These are phyloP conservation scores for Carassius gibelio DNA, from an alignment of 2,113 vertebrate species.

Conservation along the genomic window DNA sequence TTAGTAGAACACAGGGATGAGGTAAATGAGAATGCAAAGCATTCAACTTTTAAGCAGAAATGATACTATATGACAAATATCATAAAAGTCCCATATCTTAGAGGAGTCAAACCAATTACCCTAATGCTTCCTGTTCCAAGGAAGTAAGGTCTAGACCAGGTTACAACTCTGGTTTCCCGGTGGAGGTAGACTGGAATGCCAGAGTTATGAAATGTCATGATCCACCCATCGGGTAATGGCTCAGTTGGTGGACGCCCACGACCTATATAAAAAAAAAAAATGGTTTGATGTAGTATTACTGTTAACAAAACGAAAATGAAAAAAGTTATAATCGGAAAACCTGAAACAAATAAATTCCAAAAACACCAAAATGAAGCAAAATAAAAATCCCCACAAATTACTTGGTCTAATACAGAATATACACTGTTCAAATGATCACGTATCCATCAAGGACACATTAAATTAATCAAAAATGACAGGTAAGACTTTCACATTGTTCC, in stretches of 20 bases:
- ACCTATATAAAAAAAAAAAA: constrained; percentile 30
- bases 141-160: constrained; percentile 98
- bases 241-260: constrained; percentile 96
- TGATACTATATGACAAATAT: too few species aligned
- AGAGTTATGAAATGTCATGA: constrained; percentile 99
- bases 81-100: too few species aligned
- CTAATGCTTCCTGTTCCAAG: constrained; percentile 97
- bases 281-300: neutral
- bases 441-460: too few species aligned
- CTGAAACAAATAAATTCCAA: too few species aligned
- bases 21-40: neutral
- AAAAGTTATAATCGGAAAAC: too few species aligned
- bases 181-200: constrained; percentile 98
- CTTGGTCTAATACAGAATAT: too few species aligned
- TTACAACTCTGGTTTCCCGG: constrained; percentile 96
- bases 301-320: neutral
- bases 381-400: too few species aligned
- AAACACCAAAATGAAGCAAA: too few species aligned
- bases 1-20: neutral
- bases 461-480: too few species aligned
- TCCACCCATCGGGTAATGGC: constrained; percentile 95
- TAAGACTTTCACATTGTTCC: too few species aligned
- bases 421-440: too few species aligned
- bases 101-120: constrained; percentile 73
- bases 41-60: too few species aligned